A percentile compares a stretch with the other conserved stretches of the same genome.
These are phyloP conservation scores for Poecilia wingei DNA, from an alignment of 2,797 vertebrate species.

Conservation along the genomic window DNA sequence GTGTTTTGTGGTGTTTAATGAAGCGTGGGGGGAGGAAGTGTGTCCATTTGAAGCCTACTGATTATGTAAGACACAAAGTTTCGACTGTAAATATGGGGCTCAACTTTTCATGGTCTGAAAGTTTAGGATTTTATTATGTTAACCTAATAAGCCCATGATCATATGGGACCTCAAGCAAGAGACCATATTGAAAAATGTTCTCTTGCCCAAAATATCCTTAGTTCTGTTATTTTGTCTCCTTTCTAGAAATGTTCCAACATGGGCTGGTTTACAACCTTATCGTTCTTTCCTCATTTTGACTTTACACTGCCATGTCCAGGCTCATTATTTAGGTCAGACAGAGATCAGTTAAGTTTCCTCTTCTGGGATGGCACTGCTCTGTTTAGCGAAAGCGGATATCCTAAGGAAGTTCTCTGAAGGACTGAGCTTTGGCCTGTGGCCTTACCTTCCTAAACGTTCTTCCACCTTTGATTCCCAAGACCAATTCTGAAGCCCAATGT, in stretches of 20 bases:
- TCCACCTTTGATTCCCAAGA: slow-evolving; percentile 16
- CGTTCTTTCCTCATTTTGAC: slow-evolving; percentile 25
- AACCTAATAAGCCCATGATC: not conserved
- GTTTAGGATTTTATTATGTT: slow-evolving; percentile 38
- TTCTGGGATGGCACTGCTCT: slow-evolving; percentile 47
- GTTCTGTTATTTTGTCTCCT: slow-evolving; percentile 13
- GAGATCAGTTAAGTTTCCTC: slow-evolving; percentile 62
- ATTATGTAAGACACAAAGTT: slow-evolving; percentile 34
- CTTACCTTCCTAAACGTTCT: slow-evolving; percentile 52
- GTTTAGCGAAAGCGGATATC: slow-evolving; percentile 73
- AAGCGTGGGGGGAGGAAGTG: slow-evolving; percentile 37
- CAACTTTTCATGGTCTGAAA: slow-evolving; percentile 53
- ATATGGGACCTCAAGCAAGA: not conserved
- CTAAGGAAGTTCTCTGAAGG: slow-evolving; percentile 73
- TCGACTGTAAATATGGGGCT: slow-evolving; percentile 29
- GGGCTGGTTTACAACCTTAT: slow-evolving; percentile 35
- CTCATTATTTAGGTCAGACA: slow-evolving; percentile 56
- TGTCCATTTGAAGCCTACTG: slow-evolving; percentile 31
- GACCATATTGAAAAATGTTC: too few relatives aligned
- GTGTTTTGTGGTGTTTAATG: slow-evolving; percentile 38
- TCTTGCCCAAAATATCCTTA: slow-evolving; percentile 14
- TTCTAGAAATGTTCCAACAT: slow-evolving; percentile 30
- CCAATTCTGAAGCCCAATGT: slow-evolving; percentile 5
- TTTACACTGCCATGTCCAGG: slow-evolving; percentile 18
- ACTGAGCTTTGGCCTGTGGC: slow-evolving; percentile 57